Evolutionary conservation across 35 echinoderm and acorn worm genomes (phyloP).

Genomic region (Lytechinus pictus): DNA sequence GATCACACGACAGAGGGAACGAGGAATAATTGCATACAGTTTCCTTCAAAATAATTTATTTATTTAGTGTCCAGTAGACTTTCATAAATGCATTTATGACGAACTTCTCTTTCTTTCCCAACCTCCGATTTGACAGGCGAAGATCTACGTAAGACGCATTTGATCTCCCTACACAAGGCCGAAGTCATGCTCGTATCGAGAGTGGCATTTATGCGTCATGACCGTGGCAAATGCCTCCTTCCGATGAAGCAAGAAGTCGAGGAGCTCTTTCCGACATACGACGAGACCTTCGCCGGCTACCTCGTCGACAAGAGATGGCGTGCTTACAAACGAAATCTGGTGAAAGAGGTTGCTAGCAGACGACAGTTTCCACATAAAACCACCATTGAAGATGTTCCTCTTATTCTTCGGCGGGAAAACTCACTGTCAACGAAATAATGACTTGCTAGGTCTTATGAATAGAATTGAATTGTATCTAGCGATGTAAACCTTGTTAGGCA

Average conservation of each 20-base stretch:
- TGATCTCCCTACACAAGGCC: constrained; percentile 75
- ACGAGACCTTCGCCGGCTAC: constrained; percentile 73
- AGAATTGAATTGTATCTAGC: background rate
- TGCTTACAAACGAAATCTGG: constrained; percentile 75
- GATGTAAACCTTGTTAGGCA: too few relatives aligned
- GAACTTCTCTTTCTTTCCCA: background rate
- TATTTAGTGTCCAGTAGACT: too few relatives aligned
- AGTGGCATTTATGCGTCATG: constrained; percentile 85
- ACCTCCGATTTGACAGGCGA: constrained; percentile 64
- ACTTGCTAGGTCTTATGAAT: background rate
- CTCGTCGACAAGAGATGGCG: constrained; percentile 84
- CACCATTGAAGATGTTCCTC: constrained; percentile 71
- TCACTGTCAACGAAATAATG: constrained; percentile 16
- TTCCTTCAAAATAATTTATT: too few relatives aligned
- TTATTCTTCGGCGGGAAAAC: constrained; percentile 38
- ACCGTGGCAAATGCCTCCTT: constrained; percentile 70
- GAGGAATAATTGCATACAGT: too few relatives aligned
- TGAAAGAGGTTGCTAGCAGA: constrained; percentile 69
- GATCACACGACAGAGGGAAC: too few relatives aligned
- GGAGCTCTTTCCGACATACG: constrained; percentile 67
- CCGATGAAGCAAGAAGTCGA: constrained; percentile 69
- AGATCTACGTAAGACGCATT: constrained; percentile 84
- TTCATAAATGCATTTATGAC: too few relatives aligned
- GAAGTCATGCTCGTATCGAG: constrained; percentile 81
- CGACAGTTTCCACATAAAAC: constrained; percentile 76